Conservation (phyloP, 1,140 invertebrate genomes). For the Homarus americanus region DNA sequence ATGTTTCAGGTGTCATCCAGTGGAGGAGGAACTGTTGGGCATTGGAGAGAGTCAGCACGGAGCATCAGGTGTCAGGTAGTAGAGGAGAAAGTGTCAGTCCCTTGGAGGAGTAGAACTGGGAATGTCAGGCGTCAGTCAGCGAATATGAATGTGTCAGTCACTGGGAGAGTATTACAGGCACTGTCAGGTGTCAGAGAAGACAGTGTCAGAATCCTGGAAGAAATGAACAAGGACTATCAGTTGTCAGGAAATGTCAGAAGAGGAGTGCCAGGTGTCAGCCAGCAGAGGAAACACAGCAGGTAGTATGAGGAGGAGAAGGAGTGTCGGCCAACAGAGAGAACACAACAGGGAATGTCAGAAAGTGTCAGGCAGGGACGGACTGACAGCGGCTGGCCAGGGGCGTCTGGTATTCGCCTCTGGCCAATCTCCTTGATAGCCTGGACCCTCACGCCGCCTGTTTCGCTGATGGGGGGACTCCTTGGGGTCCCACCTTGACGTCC, state of each 20-base stretch:
- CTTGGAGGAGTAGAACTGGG: too few relatives aligned
- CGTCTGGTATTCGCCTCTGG: slow-evolving; percentile 31
- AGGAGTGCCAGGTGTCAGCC: neutral
- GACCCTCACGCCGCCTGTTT: slow-evolving; percentile 24
- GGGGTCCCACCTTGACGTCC: too few relatives aligned
- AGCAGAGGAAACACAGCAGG: neutral
- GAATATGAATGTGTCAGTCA: neutral
- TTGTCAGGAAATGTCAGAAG: neutral
- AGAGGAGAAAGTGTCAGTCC: too few relatives aligned
- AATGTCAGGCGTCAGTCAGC: too few relatives aligned
- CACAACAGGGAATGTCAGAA: neutral
- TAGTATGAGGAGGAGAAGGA: too few relatives aligned
- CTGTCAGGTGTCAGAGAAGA: neutral
- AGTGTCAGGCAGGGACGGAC: neutral
- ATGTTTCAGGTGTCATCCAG: too few relatives aligned
- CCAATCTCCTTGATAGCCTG: slow-evolving; percentile 39
- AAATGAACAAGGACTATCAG: too few relatives aligned
- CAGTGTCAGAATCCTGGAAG: too few relatives aligned
- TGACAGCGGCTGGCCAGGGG: slow-evolving; percentile 32
- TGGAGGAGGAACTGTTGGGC: too few relatives aligned
- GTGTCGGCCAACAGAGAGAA: neutral
- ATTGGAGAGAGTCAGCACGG: too few relatives aligned
- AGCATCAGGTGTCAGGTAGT: too few relatives aligned
- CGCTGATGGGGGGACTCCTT: neutral
- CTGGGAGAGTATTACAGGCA: neutral